Base-by-base conservation (phyloP, 1,140 invertebrate genomes). In the Halesus radiatus region DNA sequence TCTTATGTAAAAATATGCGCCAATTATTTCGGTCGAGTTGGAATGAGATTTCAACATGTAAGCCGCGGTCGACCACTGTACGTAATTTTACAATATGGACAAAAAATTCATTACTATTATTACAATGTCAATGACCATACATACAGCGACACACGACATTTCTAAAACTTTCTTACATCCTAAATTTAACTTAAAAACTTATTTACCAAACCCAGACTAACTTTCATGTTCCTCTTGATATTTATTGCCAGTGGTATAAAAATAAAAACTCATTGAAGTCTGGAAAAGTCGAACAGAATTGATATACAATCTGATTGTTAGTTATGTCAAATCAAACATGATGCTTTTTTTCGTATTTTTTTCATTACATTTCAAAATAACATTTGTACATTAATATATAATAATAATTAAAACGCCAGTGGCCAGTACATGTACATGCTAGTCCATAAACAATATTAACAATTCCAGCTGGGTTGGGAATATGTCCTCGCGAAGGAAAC, bases 1-100 rank as follows among this genome's bases (percentile, higher is more conserved):
- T 80, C 77, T 83, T 79, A 81, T 83, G 82, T 83, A 83, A 83
- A 83, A 83, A 83, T 83, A 83, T 83, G 79, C 81, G 79, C 81
- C 78, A 83, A 80, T 80, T 68, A 77, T 79, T 83, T 83, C 56
- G 73, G 82, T 83, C 68, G 81, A 79, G 82, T 81, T 79, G 82
- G 82, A 83, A 81, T 81, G 82, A 83, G 82, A 83, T 80, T 82
- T 82, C 81, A 78, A 81, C 79, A 81, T 78, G 81, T 81, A 75
- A 78, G 80, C 77, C 81, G 81, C 81, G 81, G 72, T 74, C 81
- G 77, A 79, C 81, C 78, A 72, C 73, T 80, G 73, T 73, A 76
- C 50, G 68, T 74, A 74, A 83, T 83, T 80, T 83, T 83, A 83
- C 81, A 83, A 83, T 80, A 83, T 81, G 79, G 82, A 81, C 82